A percentile compares a stretch with the other conserved stretches of the same genome.
phyloP scores from a whole-genome alignment of 2,888 invertebrate genomes.

The Argynnis bischoffii region DNA sequence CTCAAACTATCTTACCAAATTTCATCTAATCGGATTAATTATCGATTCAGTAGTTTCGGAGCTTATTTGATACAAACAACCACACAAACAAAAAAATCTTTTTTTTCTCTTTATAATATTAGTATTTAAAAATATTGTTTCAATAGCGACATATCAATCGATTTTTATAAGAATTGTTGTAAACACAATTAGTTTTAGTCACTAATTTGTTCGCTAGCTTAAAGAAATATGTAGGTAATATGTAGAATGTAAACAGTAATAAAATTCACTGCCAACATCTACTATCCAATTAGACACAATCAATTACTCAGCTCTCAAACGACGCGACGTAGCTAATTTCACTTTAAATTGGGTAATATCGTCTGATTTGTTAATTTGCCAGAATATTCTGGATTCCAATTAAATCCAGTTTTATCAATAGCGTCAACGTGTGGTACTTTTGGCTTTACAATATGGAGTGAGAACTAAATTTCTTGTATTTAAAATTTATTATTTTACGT shows the following conservation, averaged over 20 bases:
- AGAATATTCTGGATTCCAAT: constrained; percentile 41
- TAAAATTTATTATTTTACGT: no score
- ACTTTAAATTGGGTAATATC: constrained; percentile 24
- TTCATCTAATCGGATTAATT: no score
- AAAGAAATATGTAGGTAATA: constrained; percentile 14
- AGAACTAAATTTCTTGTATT: no score
- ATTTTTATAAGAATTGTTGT: neutral
- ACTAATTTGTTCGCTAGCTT: neutral
- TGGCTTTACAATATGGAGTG: neutral
- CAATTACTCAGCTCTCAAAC: constrained; percentile 52
- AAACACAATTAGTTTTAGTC: neutral
- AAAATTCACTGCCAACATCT: constrained; percentile 48
- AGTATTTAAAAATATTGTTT: no score
- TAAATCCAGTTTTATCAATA: constrained; percentile 23
- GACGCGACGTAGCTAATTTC: constrained; percentile 50
- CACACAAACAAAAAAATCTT: no score
- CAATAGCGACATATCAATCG: neutral
- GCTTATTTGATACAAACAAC: no score
- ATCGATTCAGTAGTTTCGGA: no score
- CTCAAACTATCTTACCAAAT: no score
- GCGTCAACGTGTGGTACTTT: neutral
- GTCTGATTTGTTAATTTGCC: constrained; percentile 33
- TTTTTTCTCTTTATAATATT: no score
- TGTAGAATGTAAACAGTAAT: constrained; percentile 42
- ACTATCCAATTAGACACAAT: constrained; percentile 60